These are phyloP conservation scores for Urocitellus parryii DNA, from an alignment of 2,113 vertebrate species.

Conservation along the genomic window DNA sequence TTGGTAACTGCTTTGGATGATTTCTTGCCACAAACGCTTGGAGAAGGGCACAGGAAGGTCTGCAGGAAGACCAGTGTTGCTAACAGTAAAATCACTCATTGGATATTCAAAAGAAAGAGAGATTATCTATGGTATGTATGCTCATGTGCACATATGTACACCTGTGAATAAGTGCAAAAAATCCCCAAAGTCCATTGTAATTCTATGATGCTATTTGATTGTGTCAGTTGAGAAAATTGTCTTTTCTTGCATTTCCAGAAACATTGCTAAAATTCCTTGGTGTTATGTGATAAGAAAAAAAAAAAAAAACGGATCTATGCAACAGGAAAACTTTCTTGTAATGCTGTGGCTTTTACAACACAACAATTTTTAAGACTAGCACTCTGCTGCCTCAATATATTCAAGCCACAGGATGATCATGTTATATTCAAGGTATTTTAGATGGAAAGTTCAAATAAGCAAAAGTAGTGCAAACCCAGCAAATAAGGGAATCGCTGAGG, in stretches of 20 bases:
- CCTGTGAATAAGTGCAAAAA: background rate
- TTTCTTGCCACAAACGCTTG: background rate
- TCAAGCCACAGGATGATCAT: conserved; percentile 3
- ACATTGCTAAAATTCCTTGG: background rate
- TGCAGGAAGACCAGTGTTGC: background rate
- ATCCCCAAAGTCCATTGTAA: background rate
- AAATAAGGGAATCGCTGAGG: background rate
- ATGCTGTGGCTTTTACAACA: conserved; percentile 35
- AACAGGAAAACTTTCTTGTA: conserved; percentile 15
- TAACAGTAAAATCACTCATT: conserved; percentile 5
- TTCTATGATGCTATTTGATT: background rate
- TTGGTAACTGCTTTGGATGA: background rate
- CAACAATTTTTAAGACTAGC: background rate
- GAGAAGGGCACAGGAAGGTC: background rate
- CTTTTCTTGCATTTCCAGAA: conserved; percentile 9
- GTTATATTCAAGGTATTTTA: background rate
- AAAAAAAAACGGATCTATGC: background rate
- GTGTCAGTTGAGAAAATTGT: background rate
- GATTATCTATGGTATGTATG: background rate
- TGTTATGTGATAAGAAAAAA: conserved; percentile 1
- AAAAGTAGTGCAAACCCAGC: background rate
- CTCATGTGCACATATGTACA: background rate
- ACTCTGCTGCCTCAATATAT: background rate
- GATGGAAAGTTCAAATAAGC: conserved; percentile 29
- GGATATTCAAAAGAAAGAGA: background rate